A percentile compares a stretch with the other conserved stretches of the same genome.
Evolutionary conservation across 2,888 invertebrate genomes (phyloP).

Genomic region (Pollenia griseotomentosa): DNA sequence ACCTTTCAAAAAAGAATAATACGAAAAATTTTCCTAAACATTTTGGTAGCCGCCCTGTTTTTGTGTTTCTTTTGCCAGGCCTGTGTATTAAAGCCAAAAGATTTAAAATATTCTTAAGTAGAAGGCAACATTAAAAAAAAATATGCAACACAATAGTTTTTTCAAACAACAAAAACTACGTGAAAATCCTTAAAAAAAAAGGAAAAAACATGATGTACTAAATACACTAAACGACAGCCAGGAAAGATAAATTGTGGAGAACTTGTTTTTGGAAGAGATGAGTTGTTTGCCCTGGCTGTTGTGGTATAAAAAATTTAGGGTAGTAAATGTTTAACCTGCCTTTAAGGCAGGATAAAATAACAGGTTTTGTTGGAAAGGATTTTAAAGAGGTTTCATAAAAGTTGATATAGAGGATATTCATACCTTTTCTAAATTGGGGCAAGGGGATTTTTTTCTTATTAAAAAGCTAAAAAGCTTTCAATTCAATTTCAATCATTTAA

Average conservation of each 20-base stretch:
- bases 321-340: conserved; percentile 14
- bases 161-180: background rate
- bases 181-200: background rate
- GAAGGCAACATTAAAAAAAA: background rate
- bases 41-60: background rate
- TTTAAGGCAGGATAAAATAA: conserved; percentile 14
- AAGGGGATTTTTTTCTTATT: too few relatives aligned
- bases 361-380: conserved; percentile 6
- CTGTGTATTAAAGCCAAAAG: conserved; percentile 30
- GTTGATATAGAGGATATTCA: background rate
- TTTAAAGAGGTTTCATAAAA: too few relatives aligned
- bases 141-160: conserved; percentile 17
- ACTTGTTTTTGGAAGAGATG: background rate
- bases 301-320: background rate
- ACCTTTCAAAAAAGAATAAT: conserved; percentile 19
- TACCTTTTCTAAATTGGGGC: background rate
- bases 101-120: conserved; percentile 34
- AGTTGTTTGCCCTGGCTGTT: background rate
- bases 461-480: background rate
- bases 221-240: conserved; percentile 18
- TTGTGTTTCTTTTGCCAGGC: conserved; percentile 3
- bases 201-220: conserved; percentile 1
- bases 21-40: background rate
- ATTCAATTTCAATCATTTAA: conserved; percentile 21
- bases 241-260: conserved; percentile 32